phyloP scores from a whole-genome alignment of 2,888 invertebrate species.

The Lamellibrachia satsuma region DNA sequence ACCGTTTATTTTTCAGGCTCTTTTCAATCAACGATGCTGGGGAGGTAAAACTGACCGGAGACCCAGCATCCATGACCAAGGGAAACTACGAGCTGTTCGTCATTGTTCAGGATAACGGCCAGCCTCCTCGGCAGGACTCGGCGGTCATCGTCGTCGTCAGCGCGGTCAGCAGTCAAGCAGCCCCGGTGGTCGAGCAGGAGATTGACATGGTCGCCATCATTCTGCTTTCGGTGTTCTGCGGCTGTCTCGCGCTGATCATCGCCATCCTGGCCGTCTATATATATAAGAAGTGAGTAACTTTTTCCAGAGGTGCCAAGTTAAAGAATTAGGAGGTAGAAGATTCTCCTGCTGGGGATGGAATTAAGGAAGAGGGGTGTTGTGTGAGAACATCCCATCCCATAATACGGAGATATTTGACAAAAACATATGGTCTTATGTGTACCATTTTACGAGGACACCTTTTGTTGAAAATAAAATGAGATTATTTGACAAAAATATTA shows the following conservation, averaged over 20 bases:
- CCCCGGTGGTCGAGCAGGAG: background rate
- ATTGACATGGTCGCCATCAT: background rate
- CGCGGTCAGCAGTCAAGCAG: background rate
- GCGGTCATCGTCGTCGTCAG: slow-evolving; percentile 42
- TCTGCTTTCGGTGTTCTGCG: background rate
- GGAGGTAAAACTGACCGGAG: slow-evolving; percentile 42
- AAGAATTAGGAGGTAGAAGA: too few species aligned
- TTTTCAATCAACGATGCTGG: slow-evolving; percentile 48
- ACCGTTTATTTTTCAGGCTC: slow-evolving; percentile 41
- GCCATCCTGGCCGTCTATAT: background rate
- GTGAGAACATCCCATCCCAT: too few species aligned
- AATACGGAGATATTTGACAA: too few species aligned
- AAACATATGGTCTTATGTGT: too few species aligned
- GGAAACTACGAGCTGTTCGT: slow-evolving; percentile 45
- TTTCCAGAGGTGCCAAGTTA: too few species aligned
- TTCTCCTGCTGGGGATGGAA: too few species aligned
- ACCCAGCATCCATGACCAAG: slow-evolving; percentile 38
- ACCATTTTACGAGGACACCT: too few species aligned
- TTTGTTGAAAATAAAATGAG: too few species aligned
- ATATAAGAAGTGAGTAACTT: background rate
- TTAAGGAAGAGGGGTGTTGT: too few species aligned
- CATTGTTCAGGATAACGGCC: slow-evolving; percentile 47
- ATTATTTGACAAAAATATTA: too few species aligned
- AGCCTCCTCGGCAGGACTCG: slow-evolving; percentile 44
- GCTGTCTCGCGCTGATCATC: background rate